Evolutionary conservation across 2,113 vertebrate species (phyloP).

Genomic region (Crotalus helleri): DNA sequence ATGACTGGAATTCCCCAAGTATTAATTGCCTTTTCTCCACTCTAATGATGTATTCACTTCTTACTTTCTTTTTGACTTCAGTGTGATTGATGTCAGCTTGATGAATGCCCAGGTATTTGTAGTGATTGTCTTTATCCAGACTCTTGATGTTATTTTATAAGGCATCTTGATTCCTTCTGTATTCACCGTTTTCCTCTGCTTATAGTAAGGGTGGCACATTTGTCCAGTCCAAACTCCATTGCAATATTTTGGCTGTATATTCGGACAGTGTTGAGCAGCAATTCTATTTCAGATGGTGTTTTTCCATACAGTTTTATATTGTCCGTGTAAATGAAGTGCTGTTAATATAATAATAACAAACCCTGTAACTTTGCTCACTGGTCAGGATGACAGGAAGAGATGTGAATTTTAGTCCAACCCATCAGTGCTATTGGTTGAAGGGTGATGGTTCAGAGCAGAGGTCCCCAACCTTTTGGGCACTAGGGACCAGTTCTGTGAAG

Average conservation of each 20-base stretch:
- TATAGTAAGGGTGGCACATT: neutral
- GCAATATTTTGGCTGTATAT: neutral
- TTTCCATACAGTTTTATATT: neutral
- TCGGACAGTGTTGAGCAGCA: neutral
- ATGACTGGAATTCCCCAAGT: neutral
- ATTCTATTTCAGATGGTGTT: neutral
- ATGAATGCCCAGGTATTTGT: neutral
- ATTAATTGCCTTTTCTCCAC: neutral
- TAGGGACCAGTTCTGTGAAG: too few relatives aligned
- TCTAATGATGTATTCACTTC: neutral
- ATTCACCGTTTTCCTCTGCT: neutral
- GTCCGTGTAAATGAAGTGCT: neutral
- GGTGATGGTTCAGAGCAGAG: neutral
- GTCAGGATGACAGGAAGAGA: neutral
- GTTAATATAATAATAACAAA: neutral
- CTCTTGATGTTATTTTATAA: neutral
- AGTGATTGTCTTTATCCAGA: neutral
- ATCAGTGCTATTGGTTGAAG: neutral
- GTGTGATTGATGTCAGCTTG: neutral
- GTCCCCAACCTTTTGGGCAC: too few relatives aligned
- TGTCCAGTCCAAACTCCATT: neutral
- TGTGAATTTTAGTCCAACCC: neutral
- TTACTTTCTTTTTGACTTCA: neutral
- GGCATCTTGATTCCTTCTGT: neutral
- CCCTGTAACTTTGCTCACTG: neutral